phyloP scores from a whole-genome alignment of 1,140 invertebrate genomes.

The Atta colombica region DNA sequence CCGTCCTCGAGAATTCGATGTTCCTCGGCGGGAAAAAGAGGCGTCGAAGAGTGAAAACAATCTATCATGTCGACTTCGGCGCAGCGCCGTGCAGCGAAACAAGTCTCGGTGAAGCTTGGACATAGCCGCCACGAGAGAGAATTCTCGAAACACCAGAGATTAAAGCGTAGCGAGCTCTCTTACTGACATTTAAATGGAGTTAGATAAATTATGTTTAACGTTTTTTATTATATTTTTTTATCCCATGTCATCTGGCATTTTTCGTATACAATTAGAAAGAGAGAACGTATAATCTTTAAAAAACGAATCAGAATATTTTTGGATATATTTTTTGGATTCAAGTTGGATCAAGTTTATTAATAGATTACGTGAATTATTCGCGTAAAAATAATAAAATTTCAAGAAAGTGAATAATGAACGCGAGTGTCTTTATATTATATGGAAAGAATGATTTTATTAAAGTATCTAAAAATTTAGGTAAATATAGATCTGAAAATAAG shows the following conservation, averaged over 20 bases:
- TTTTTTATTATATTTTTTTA: not conserved
- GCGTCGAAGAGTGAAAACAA: constrained; percentile 70
- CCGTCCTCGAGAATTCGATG: constrained; percentile 57
- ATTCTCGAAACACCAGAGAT: constrained; percentile 31
- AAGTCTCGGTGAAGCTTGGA: constrained; percentile 21
- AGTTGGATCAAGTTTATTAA: not conserved
- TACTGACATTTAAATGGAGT: not conserved
- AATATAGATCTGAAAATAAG: too few relatives aligned
- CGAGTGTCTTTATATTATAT: not conserved
- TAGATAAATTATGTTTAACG: not conserved
- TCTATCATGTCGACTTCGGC: constrained; percentile 68
- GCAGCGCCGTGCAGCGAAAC: constrained; percentile 25
- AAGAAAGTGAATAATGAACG: not conserved
- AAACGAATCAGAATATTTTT: not conserved
- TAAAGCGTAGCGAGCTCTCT: not conserved
- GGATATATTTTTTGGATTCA: not conserved
- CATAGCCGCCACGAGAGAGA: constrained; percentile 1
- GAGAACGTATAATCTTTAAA: not conserved
- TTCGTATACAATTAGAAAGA: not conserved
- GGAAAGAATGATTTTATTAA: too few relatives aligned
- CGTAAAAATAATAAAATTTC: not conserved
- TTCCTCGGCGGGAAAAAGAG: constrained; percentile 65
- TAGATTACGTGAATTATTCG: not conserved
- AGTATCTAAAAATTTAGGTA: too few relatives aligned
- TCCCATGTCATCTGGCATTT: not conserved